These are phyloP conservation scores for Turdus rufiventris DNA, from an alignment of 2,113 vertebrate genomes.

Conservation along the genomic window DNA sequence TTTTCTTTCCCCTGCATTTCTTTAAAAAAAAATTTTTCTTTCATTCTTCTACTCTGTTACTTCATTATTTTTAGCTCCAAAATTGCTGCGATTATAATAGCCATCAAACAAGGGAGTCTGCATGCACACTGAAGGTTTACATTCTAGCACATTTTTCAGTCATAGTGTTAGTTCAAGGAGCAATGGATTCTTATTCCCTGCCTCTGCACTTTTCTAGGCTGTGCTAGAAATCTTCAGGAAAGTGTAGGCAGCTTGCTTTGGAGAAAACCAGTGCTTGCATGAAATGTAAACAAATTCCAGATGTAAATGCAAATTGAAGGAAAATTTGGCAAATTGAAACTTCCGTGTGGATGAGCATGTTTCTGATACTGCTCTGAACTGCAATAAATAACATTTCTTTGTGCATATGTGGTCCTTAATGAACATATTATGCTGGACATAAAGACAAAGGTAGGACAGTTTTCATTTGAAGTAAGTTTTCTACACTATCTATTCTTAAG, in stretches of 20 bases:
- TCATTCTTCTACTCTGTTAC: not conserved
- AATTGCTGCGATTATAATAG: not conserved
- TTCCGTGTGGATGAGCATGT: not conserved
- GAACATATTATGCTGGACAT: not conserved
- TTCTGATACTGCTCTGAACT: not conserved
- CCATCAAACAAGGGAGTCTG: not conserved
- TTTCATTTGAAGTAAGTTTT: not conserved
- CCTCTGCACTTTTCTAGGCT: fast-evolving
- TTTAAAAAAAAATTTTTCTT: not conserved
- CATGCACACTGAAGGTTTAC: not conserved
- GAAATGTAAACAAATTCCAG: not conserved
- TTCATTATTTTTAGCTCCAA: not conserved
- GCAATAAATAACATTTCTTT: not conserved
- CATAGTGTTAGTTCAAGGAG: not conserved
- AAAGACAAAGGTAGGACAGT: not conserved
- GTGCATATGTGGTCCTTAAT: not conserved
- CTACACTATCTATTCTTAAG: not conserved
- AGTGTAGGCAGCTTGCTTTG: not conserved
- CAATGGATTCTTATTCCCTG: not conserved
- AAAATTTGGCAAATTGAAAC: not conserved
- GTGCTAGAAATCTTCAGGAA: not conserved
- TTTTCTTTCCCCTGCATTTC: not conserved
- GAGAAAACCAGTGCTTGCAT: not conserved
- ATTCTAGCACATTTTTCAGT: not conserved
- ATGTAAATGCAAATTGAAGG: not conserved